Conservation (phyloP, 2,888 invertebrate species). For the Notocelia uddmanniana region DNA sequence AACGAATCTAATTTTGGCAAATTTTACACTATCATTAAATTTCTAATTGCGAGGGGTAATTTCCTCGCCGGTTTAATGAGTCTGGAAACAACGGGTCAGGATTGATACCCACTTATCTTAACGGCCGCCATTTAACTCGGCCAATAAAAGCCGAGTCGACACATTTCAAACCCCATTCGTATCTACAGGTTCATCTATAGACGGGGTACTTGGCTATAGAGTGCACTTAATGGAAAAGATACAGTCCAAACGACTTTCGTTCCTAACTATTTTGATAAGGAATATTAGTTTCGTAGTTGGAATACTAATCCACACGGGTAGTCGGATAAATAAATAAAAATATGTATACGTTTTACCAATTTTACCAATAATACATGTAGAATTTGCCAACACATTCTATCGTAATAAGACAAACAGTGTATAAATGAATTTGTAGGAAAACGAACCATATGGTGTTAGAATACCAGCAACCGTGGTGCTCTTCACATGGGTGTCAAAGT, state of each 20-base stretch:
- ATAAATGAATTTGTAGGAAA: too few relatives aligned
- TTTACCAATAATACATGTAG: too few relatives aligned
- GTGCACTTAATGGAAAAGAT: not conserved
- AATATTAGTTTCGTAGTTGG: not conserved
- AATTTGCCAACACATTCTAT: too few relatives aligned
- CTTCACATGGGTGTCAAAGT: too few relatives aligned
- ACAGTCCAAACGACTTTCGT: not conserved
- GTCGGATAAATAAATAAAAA: too few relatives aligned
- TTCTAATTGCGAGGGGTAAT: not conserved
- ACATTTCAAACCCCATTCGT: slow-evolving; percentile 7
- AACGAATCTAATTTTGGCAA: not conserved
- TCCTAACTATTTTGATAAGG: not conserved
- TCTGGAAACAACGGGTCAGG: slow-evolving; percentile 25
- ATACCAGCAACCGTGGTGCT: too few relatives aligned
- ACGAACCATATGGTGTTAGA: too few relatives aligned
- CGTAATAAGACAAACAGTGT: too few relatives aligned
- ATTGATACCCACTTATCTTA: slow-evolving; percentile 35
- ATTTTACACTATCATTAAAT: not conserved
- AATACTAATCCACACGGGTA: not conserved
- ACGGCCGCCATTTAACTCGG: slow-evolving; percentile 22
- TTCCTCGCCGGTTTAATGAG: slow-evolving; percentile 5
- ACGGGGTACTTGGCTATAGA: not conserved
- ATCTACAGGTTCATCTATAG: not conserved
- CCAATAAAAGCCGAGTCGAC: slow-evolving; percentile 17
- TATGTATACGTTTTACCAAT: too few relatives aligned